A percentile compares a stretch with the other conserved stretches of the same genome.
phyloP scores from a whole-genome alignment of 2,113 vertebrate genomes.

The Erpornis zantholeuca region DNA sequence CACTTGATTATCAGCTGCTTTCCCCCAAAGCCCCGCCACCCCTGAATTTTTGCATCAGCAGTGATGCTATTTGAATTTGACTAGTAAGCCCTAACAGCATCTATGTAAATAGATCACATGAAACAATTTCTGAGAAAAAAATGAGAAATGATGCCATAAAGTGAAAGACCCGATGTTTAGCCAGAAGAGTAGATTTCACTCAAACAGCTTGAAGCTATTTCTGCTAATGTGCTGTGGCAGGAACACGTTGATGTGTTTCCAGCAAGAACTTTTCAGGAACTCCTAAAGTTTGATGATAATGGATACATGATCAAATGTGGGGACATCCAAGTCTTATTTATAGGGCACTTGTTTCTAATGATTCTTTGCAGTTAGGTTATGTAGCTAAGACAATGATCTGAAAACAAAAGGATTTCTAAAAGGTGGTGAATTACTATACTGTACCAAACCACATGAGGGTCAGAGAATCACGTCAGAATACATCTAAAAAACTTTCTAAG shows the following conservation, averaged over 20 bases:
- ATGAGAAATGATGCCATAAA: neutral
- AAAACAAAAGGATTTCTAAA: neutral
- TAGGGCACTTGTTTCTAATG: neutral
- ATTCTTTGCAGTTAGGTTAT: neutral
- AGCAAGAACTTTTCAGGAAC: neutral
- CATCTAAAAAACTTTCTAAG: neutral
- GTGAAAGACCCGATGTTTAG: neutral
- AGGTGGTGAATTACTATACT: neutral
- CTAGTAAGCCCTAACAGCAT: neutral
- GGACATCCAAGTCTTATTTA: neutral
- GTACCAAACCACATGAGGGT: neutral
- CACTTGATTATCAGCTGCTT: neutral
- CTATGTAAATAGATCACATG: neutral
- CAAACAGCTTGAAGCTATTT: neutral
- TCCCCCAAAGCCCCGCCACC: fast-evolving
- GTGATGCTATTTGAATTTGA: neutral
- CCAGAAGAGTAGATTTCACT: neutral
- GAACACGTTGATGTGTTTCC: neutral
- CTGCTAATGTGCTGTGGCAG: neutral
- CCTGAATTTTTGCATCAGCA: neutral
- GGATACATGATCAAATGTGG: neutral
- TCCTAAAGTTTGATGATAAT: neutral
- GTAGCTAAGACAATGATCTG: neutral
- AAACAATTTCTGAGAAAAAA: neutral
- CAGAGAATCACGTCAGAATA: neutral